Conservation (phyloP, 2,797 vertebrate species). For the Eospalax fontanierii region DNA sequence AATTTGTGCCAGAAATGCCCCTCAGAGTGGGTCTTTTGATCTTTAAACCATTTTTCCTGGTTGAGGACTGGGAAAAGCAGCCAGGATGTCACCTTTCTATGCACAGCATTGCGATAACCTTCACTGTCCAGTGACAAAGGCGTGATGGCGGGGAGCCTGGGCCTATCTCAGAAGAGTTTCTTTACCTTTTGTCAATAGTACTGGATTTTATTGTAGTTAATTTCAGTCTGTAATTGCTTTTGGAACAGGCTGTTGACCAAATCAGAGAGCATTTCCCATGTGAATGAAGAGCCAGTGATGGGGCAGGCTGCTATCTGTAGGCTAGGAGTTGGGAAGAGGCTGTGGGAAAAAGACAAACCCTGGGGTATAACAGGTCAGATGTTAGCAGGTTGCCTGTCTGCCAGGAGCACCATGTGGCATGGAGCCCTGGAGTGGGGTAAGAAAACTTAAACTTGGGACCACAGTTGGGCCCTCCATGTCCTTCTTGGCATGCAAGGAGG, state of each 20-base stretch:
- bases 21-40: not conserved
- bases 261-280: not conserved
- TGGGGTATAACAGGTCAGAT: too few species aligned
- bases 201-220: not conserved
- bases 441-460: not conserved
- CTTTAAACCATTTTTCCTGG: not conserved
- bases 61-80: not conserved
- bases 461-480: accelerated
- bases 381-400: too few species aligned
- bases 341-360: not conserved
- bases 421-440: not conserved
- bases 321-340: accelerated
- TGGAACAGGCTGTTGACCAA: not conserved
- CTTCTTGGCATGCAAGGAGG: not conserved
- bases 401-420: too few species aligned
- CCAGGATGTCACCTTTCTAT: not conserved
- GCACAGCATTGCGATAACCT: not conserved
- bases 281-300: not conserved
- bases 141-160: not conserved
- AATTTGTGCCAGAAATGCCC: too few species aligned
- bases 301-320: not conserved
- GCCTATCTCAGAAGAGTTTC: not conserved
- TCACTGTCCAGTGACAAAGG: not conserved
- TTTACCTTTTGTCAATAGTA: not conserved
- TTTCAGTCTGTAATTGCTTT: not conserved